A percentile compares a stretch with the other conserved stretches of the same genome.
These are phyloP conservation scores for Lepeophtheirus salmonis DNA, from an alignment of 1,140 invertebrate species.

Conservation along the genomic window DNA sequence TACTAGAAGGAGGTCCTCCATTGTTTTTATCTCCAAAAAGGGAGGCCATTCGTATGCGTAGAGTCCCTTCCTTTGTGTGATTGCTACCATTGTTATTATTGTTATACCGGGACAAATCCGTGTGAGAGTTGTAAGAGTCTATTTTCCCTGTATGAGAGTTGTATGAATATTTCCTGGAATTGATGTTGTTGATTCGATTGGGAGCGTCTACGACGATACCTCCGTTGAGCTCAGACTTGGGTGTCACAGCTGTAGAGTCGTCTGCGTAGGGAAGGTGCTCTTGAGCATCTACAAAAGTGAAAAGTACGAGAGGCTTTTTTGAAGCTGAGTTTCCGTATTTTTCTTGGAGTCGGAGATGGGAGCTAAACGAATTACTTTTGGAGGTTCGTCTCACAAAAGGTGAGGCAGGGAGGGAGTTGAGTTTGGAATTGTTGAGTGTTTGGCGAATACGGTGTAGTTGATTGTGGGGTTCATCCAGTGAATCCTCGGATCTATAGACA, in stretches of 20 bases:
- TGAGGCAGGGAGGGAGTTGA: slow-evolving; percentile 55
- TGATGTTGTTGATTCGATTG: slow-evolving; percentile 3
- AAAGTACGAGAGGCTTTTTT: slow-evolving; percentile 78
- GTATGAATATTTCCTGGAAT: slow-evolving; percentile 46
- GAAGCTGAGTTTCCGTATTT: slow-evolving; percentile 65
- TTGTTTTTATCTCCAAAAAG: neutral
- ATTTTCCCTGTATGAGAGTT: slow-evolving; percentile 48
- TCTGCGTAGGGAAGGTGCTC: slow-evolving; percentile 92
- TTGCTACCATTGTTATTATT: neutral
- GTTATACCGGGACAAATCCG: slow-evolving; percentile 5
- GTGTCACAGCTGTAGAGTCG: slow-evolving; percentile 89
- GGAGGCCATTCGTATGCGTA: slow-evolving; percentile 4
- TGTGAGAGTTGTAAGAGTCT: slow-evolving; percentile 13
- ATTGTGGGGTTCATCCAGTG: neutral
- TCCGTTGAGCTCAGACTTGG: slow-evolving; percentile 92
- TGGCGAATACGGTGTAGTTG: neutral
- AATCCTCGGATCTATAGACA: slow-evolving; percentile 2
- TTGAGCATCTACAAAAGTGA: slow-evolving; percentile 72
- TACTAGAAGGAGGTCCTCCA: neutral
- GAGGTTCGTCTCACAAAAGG: slow-evolving; percentile 50
- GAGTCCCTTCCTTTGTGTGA: slow-evolving; percentile 13
- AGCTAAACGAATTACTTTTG: slow-evolving; percentile 37
- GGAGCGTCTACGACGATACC: slow-evolving; percentile 51
- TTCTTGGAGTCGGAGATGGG: slow-evolving; percentile 75
- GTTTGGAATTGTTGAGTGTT: no score